These are phyloP conservation scores for Athrips mouffetella DNA, from an alignment of 2,888 invertebrate species.

Conservation along the genomic window DNA sequence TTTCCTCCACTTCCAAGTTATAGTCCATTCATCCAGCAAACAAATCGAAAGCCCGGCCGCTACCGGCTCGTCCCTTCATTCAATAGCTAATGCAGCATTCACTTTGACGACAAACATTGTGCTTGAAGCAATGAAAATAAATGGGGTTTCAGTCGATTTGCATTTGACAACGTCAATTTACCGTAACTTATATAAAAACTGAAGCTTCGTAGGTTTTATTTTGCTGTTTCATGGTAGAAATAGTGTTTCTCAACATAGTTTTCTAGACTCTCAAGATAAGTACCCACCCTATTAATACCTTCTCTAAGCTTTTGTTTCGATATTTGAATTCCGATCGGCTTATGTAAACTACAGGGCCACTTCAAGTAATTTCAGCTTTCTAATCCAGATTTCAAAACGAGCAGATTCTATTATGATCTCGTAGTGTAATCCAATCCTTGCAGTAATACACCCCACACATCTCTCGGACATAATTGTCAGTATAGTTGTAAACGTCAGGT, in stretches of 20 bases:
- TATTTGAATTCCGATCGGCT: constrained; percentile 3
- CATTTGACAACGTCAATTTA: not conserved
- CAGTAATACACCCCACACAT: constrained; percentile 15
- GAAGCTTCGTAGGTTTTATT: too few species aligned
- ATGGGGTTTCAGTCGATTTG: constrained; percentile 45
- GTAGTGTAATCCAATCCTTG: constrained; percentile 10
- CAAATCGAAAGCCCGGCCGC: constrained; percentile 50
- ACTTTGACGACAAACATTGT: constrained; percentile 46
- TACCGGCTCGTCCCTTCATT: constrained; percentile 52
- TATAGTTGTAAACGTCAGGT: constrained; percentile 32
- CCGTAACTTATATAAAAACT: too few species aligned
- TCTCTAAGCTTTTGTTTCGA: not conserved
- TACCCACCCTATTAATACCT: too few species aligned
- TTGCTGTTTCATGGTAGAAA: too few species aligned
- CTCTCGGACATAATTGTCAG: constrained; percentile 20
- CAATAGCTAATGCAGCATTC: constrained; percentile 54
- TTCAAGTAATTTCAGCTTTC: constrained; percentile 17
- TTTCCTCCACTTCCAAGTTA: constrained; percentile 40
- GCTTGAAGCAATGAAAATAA: constrained; percentile 62
- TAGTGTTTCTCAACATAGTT: too few species aligned
- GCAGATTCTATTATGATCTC: not conserved
- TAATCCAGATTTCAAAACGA: constrained; percentile 1
- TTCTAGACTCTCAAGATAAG: too few species aligned
- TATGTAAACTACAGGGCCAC: constrained; percentile 10
- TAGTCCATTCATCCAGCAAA: constrained; percentile 63